Evolutionary conservation across 2,888 invertebrate species (phyloP).

Genomic region (Diadegma fenestrale): DNA sequence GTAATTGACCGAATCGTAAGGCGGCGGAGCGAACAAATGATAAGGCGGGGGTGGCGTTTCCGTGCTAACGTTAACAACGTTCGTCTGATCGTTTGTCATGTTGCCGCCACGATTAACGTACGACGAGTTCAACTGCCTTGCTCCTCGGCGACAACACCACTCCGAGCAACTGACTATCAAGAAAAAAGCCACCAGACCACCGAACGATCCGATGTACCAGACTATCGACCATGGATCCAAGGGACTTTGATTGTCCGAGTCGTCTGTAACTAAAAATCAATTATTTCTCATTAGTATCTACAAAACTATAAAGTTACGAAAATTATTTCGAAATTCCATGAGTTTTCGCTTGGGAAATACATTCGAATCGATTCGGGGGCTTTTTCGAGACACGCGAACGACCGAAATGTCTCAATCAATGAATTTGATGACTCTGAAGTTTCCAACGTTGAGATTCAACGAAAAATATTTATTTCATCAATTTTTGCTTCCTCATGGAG

Average conservation of each 20-base stretch:
- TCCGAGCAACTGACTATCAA: constrained; percentile 87
- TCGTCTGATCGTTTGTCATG: constrained; percentile 58
- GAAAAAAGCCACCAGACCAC: constrained; percentile 86
- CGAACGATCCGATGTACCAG: constrained; percentile 87
- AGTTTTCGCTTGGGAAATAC: too few relatives aligned
- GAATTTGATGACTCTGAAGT: too few relatives aligned
- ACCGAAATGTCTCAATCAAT: too few relatives aligned
- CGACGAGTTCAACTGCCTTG: constrained; percentile 78
- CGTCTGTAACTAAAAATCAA: constrained; percentile 67
- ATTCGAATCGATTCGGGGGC: too few relatives aligned
- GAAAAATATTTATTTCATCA: too few relatives aligned
- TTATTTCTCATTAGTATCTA: not conserved
- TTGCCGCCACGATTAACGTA: constrained; percentile 77
- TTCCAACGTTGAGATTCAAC: too few relatives aligned
- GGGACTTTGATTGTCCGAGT: constrained; percentile 77
- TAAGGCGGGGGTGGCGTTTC: constrained; percentile 86
- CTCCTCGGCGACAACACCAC: constrained; percentile 86
- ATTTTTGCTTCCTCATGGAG: too few relatives aligned
- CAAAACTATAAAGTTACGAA: not conserved
- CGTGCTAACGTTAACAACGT: constrained; percentile 70
- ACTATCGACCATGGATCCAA: constrained; percentile 87
- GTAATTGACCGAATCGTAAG: constrained; percentile 85
- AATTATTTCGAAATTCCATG: not conserved
- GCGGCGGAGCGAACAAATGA: constrained; percentile 86
- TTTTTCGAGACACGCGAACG: not conserved